These are phyloP conservation scores for Steatornis caripensis DNA, from an alignment of 2,113 vertebrate genomes.

Conservation along the genomic window DNA sequence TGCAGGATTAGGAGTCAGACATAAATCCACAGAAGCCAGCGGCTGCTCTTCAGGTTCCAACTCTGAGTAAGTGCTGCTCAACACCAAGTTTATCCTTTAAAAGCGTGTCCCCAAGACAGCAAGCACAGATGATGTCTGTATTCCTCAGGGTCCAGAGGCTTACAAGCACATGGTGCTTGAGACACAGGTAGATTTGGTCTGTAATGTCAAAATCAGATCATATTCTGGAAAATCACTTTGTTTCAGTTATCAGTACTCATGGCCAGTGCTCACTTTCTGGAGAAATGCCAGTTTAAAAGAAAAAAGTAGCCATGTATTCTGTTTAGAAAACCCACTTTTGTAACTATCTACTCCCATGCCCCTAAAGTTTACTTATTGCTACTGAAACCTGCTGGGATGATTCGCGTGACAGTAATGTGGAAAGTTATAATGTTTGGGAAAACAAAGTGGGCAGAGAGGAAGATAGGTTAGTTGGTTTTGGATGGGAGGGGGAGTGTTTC, in stretches of 20 bases:
- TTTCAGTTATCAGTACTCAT: not conserved
- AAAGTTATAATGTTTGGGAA: not conserved
- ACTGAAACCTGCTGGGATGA: not conserved
- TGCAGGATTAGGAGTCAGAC: not conserved
- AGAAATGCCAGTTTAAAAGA: not conserved
- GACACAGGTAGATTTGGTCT: not conserved
- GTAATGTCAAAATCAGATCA: not conserved
- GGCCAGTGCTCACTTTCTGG: not conserved
- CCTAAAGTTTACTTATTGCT: not conserved
- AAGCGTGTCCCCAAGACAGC: not conserved
- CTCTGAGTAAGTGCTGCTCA: not conserved
- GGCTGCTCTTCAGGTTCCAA: not conserved
- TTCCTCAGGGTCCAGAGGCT: not conserved
- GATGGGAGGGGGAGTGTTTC: not conserved
- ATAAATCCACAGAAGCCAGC: not conserved
- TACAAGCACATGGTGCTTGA: not conserved
- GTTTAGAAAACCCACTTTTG: not conserved
- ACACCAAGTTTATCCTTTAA: not conserved
- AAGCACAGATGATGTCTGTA: not conserved
- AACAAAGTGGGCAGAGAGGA: not conserved
- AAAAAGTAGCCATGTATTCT: not conserved
- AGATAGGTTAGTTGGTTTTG: not conserved
- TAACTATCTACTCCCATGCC: not conserved
- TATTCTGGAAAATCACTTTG: not conserved
- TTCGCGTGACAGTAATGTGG: not conserved